Percentiles rank a stretch among this genome's conserved stretches.
These are phyloP conservation scores for Ischnus inquisitorius DNA, from an alignment of 2,888 invertebrate species.

Conservation along the genomic window DNA sequence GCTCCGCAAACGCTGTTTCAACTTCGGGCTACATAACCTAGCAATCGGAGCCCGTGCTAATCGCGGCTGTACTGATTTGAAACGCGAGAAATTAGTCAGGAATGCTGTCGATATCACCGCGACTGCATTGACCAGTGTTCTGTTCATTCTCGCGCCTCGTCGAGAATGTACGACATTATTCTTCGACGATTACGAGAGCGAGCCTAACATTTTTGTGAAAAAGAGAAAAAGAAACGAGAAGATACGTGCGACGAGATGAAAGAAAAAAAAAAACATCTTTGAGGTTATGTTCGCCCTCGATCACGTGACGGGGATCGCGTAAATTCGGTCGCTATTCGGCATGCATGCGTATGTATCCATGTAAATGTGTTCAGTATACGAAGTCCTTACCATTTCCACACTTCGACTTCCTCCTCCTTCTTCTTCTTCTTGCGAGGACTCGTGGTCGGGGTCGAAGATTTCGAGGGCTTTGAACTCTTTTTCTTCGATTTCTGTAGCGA, in stretches of 20 bases:
- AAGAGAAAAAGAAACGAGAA: neutral
- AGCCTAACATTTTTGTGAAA: slow-evolving; percentile 1
- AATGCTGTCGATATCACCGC: slow-evolving; percentile 30
- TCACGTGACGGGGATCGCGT: slow-evolving; percentile 57
- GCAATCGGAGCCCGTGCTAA: neutral
- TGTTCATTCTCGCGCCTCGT: slow-evolving; percentile 32
- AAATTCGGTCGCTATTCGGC: slow-evolving; percentile 10
- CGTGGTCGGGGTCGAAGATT: slow-evolving; percentile 79
- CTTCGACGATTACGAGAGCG: slow-evolving; percentile 7
- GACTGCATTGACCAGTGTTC: slow-evolving; percentile 12
- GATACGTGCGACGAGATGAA: neutral
- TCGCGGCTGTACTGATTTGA: neutral
- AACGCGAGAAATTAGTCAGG: neutral
- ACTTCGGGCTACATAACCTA: slow-evolving; percentile 49
- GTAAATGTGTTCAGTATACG: no score
- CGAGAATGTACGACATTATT: slow-evolving; percentile 5
- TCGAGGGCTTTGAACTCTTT: slow-evolving; percentile 78
- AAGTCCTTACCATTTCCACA: slow-evolving; percentile 95
- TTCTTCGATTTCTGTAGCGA: slow-evolving; percentile 77
- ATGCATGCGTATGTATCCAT: neutral
- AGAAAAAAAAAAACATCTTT: slow-evolving; percentile 5
- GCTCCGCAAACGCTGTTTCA: no score
- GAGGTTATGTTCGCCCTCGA: slow-evolving; percentile 64
- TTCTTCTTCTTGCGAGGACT: slow-evolving; percentile 91
- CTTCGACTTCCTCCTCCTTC: slow-evolving; percentile 93